These are phyloP conservation scores for Etheostoma perlongum DNA, from an alignment of 2,797 vertebrate genomes.

Conservation along the genomic window DNA sequence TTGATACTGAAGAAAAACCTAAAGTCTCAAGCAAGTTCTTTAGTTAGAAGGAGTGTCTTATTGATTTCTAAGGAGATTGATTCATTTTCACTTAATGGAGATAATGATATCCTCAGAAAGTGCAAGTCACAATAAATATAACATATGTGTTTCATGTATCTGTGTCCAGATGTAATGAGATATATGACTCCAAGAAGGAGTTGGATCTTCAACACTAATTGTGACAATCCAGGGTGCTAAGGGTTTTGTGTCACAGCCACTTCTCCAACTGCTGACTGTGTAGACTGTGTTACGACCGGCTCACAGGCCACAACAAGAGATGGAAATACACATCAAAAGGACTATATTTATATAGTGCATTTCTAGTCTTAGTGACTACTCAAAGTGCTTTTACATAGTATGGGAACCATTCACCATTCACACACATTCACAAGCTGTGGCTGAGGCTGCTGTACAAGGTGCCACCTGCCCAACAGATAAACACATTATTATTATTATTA, in stretches of 20 bases:
- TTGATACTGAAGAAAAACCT: not conserved
- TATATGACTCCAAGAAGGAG: not conserved
- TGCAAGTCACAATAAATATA: not conserved
- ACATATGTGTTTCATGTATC: not conserved
- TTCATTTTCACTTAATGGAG: not conserved
- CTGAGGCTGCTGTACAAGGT: no score
- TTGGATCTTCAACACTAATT: slow-evolving; percentile 8
- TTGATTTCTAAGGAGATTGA: not conserved
- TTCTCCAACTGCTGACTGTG: not conserved
- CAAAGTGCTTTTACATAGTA: no score
- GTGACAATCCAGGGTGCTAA: not conserved
- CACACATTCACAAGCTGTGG: no score
- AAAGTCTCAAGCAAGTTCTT: no score
- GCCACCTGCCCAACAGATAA: no score
- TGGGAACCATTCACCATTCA: no score
- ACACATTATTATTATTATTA: no score
- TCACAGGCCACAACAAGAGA: no score
- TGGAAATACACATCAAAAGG: no score
- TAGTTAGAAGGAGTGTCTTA: not conserved
- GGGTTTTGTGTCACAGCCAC: not conserved
- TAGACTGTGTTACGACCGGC: no score
- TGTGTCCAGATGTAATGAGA: not conserved
- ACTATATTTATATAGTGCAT: no score
- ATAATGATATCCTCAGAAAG: not conserved
- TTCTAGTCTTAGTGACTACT: no score